Conservation (phyloP, 2,797 vertebrate genomes). For the Lutjanus argentimaculatus region DNA sequence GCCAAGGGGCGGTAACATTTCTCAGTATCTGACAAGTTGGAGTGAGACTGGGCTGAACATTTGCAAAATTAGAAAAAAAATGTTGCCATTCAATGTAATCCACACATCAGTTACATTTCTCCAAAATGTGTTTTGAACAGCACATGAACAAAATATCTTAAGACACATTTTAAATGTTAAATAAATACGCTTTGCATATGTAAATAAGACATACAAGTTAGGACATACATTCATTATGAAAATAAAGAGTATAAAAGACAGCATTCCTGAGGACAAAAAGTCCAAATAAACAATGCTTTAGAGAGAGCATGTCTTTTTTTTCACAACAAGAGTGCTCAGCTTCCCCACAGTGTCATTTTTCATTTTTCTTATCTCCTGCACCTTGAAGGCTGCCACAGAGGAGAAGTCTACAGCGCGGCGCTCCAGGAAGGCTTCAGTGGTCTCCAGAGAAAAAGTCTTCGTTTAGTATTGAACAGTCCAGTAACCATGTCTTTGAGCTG, state of each 20-base stretch:
- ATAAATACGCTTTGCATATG: not conserved
- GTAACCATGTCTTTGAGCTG: slow-evolving; percentile 77
- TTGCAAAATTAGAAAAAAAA: not conserved
- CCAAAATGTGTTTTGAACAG: not conserved
- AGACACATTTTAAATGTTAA: not conserved
- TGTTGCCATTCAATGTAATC: not conserved
- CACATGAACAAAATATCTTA: not conserved
- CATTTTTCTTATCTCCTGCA: slow-evolving; percentile 85
- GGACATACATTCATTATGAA: not conserved
- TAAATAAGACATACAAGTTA: not conserved
- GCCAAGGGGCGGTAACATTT: no score
- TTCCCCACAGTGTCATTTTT: slow-evolving; percentile 79
- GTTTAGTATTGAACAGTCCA: slow-evolving; percentile 82
- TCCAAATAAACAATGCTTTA: slow-evolving; percentile 68
- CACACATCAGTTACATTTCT: not conserved
- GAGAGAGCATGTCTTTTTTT: slow-evolving; percentile 65
- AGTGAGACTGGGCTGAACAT: no score
- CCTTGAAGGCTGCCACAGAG: slow-evolving; percentile 81
- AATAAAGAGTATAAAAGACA: slow-evolving; percentile 3
- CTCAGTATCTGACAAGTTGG: no score
- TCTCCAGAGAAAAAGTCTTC: slow-evolving; percentile 76
- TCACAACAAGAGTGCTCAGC: slow-evolving; percentile 62
- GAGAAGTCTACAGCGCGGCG: slow-evolving; percentile 65
- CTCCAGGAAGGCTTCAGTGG: slow-evolving; percentile 75
- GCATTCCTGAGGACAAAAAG: slow-evolving; percentile 38